Conservation (phyloP, 1,140 invertebrate genomes). For the Meteorus sp. region DNA sequence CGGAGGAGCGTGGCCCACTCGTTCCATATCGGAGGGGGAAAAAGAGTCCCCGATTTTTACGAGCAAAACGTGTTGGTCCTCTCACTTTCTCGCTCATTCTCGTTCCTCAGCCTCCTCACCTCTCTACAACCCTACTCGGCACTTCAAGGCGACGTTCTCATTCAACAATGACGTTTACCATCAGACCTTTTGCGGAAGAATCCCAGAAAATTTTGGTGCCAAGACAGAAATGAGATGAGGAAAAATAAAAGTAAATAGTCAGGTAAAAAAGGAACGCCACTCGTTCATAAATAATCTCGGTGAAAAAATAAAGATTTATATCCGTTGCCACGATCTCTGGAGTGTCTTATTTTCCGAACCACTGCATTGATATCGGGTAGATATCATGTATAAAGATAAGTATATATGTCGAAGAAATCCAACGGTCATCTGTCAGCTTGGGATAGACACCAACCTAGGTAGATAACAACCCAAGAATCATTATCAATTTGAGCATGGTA, state of each 20-base stretch:
- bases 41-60: constrained; percentile 11
- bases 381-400: too few species aligned
- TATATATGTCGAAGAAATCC: too few species aligned
- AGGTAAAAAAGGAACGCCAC: background rate
- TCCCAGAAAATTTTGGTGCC: background rate
- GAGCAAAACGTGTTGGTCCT: constrained; percentile 6
- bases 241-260: too few species aligned
- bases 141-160: background rate
- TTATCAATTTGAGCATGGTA: too few species aligned
- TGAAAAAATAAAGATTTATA: too few species aligned
- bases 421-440: too few species aligned
- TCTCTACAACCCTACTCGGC: background rate
- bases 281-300: background rate
- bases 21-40: background rate
- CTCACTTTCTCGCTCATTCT: constrained; percentile 4
- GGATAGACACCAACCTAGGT: too few species aligned
- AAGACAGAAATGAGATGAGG: background rate
- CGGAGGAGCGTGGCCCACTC: constrained; percentile 29
- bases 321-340: background rate
- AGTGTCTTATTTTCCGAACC: too few species aligned
- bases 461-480: too few species aligned
- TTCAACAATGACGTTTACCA: too few species aligned
- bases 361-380: too few species aligned
- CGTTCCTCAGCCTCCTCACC: background rate
- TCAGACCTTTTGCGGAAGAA: background rate